These are phyloP conservation scores for Manis javanica DNA, from an alignment of 2,797 vertebrate species.

Conservation along the genomic window DNA sequence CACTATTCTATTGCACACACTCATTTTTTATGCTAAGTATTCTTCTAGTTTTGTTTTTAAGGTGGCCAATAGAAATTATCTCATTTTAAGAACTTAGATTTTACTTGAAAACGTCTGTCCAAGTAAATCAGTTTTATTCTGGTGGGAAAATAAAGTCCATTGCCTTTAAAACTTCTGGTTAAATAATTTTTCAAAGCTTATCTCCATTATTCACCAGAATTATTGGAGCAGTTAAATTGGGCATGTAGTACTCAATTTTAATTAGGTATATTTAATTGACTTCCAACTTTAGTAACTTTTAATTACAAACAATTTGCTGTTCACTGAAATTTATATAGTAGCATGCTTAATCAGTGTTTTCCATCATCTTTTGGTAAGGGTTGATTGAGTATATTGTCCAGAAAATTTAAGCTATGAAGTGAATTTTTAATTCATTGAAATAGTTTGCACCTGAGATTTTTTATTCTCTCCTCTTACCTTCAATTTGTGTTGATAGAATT, in stretches of 20 bases:
- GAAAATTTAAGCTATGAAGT: neutral
- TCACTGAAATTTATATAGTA: neutral
- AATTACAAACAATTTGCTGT: neutral
- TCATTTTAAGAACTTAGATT: conserved; percentile 38
- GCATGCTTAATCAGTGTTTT: neutral
- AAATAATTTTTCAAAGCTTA: conserved; percentile 1
- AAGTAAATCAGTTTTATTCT: neutral
- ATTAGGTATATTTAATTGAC: neutral
- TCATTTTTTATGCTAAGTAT: neutral
- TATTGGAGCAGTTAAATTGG: neutral
- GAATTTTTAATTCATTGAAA: conserved; percentile 8
- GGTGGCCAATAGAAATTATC: neutral
- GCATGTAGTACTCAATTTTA: neutral
- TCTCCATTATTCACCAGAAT: conserved; percentile 13
- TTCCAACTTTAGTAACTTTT: neutral
- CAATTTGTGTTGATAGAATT: neutral
- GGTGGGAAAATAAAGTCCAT: neutral
- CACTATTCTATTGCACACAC: neutral
- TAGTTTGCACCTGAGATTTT: neutral
- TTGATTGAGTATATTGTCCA: neutral
- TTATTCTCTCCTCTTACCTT: neutral
- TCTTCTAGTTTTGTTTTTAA: neutral
- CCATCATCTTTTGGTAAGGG: neutral
- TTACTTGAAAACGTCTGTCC: conserved; percentile 6
- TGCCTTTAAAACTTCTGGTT: neutral